Evolutionary conservation across 2,113 vertebrate species (phyloP), one percentile per base, ranked within the genome.

Genomic region (Pholis gunnellus): DNA sequence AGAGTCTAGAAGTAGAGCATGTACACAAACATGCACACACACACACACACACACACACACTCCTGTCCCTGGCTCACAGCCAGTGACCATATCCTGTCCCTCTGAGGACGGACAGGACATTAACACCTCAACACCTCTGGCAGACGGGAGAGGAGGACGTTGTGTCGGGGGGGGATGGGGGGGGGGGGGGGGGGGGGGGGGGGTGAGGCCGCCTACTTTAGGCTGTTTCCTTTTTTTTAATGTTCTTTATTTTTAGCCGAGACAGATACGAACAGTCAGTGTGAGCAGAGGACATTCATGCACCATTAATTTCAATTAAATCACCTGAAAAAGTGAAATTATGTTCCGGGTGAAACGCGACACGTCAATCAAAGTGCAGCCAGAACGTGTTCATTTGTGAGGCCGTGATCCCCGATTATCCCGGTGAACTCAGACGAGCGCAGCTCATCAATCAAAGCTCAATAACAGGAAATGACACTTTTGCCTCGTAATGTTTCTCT

Each of bases 61-160:
- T 2, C 17, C 0, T 3, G 25, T 29, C 9, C 18, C 82, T 87
- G 59, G 82, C 74, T 31, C 29, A 6, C 44, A 72, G 75, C 79
- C 82, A 79, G 72, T 74, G 80, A 59, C 89, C 65, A 57, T 34
- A 9, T 67, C 78, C 79, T 67, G 29, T 68, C 81, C 84, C 76
- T 83, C 83, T 71, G 75, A 76, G 85, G 88, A 87, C 82, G 82
- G 85, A 87, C 84, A 77, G 82, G 81, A 91, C 83, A 89, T 89
- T 87, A 91, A 83, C 83, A 78, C 78, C 78, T 81, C 67, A 10
- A 38, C 78, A 67, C 84, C 80, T 79, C 87, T 66, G 81, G 87
- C 88, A 87, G 66, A 90, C 75, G 83, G 71, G 61, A 75, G 80
- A 81, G 22, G 75, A 71, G 71, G 86, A 82, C 81, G 15, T 63